Percentiles rank a stretch among this genome's conserved stretches.
These are phyloP conservation scores for Tuberolachnus salignus DNA, from an alignment of 2,888 invertebrate species.

Conservation along the genomic window DNA sequence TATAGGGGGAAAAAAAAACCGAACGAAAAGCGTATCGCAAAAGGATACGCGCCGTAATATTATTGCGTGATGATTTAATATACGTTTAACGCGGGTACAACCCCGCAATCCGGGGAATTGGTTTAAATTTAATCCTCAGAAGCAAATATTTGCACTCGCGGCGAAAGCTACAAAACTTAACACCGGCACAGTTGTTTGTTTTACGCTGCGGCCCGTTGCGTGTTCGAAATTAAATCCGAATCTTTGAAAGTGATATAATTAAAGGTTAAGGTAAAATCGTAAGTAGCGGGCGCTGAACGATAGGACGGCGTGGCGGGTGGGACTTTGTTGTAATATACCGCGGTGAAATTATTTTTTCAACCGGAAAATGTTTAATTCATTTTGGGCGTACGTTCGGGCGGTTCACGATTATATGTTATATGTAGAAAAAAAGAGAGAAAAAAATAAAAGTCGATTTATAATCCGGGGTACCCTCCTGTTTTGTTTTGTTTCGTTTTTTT, in stretches of 20 bases:
- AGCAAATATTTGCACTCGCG: constrained; percentile 33
- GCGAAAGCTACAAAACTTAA: constrained; percentile 38
- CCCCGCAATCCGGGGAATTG: constrained; percentile 13
- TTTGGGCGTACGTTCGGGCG: too few relatives aligned
- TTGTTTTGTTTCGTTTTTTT: too few relatives aligned
- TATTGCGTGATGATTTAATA: not conserved
- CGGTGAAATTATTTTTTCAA: constrained; percentile 26
- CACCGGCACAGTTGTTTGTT: constrained; percentile 20
- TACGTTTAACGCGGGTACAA: not conserved
- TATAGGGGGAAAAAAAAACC: not conserved
- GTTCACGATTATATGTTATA: too few relatives aligned
- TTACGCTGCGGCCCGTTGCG: constrained; percentile 23
- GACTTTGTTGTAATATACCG: not conserved
- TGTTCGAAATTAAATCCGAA: constrained; percentile 43
- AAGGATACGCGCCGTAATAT: not conserved
- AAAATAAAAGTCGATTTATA: too few relatives aligned
- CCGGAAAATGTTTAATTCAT: constrained; percentile 11
- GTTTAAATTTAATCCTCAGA: constrained; percentile 36
- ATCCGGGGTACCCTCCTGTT: too few relatives aligned
- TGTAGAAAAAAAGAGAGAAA: too few relatives aligned
- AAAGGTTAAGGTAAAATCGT: constrained; percentile 21
- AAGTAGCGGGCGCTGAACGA: too few relatives aligned
- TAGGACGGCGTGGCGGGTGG: not conserved
- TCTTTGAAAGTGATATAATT: constrained; percentile 45
- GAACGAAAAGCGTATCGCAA: not conserved